These are phyloP conservation scores for Epinephelus coioides DNA, from an alignment of 2,797 vertebrate genomes.

Conservation along the genomic window DNA sequence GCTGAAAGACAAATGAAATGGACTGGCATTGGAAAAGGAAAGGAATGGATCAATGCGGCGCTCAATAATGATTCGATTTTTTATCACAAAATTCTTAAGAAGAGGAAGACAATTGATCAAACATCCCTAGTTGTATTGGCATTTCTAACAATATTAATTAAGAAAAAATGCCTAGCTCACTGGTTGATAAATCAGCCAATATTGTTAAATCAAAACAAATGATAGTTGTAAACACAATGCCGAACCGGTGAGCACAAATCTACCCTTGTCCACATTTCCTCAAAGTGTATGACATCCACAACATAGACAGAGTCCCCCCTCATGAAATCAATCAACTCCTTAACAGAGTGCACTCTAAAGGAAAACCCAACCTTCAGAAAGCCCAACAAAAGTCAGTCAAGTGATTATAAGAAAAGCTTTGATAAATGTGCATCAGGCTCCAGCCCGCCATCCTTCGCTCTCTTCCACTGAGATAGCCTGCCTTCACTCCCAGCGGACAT, in stretches of 20 bases:
- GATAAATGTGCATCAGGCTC: constrained; percentile 76
- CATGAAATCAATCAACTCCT: constrained; percentile 77
- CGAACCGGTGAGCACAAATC: constrained; percentile 60
- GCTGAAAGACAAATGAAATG: constrained; percentile 83
- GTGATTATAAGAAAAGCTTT: constrained; percentile 79
- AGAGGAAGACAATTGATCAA: constrained; percentile 89
- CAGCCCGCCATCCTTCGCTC: constrained; percentile 57
- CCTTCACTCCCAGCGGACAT: constrained; percentile 79
- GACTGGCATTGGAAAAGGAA: constrained; percentile 78
- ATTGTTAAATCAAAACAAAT: constrained; percentile 86
- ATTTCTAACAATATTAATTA: constrained; percentile 91
- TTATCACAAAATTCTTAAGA: constrained; percentile 86
- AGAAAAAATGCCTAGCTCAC: constrained; percentile 87
- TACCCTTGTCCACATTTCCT: constrained; percentile 73
- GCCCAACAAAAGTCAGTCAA: constrained; percentile 78
- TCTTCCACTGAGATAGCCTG: constrained; percentile 62
- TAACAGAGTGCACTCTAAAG: constrained; percentile 75
- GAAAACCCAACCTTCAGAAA: constrained; percentile 75
- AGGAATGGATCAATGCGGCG: constrained; percentile 82
- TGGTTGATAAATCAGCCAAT: constrained; percentile 83
- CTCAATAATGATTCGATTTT: constrained; percentile 88
- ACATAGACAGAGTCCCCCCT: constrained; percentile 42
- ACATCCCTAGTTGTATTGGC: constrained; percentile 80
- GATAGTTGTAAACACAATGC: constrained; percentile 79
- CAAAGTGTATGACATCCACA: constrained; percentile 63